These are phyloP conservation scores for Euwallacea similis DNA, from an alignment of 1,140 invertebrate genomes.

Conservation along the genomic window DNA sequence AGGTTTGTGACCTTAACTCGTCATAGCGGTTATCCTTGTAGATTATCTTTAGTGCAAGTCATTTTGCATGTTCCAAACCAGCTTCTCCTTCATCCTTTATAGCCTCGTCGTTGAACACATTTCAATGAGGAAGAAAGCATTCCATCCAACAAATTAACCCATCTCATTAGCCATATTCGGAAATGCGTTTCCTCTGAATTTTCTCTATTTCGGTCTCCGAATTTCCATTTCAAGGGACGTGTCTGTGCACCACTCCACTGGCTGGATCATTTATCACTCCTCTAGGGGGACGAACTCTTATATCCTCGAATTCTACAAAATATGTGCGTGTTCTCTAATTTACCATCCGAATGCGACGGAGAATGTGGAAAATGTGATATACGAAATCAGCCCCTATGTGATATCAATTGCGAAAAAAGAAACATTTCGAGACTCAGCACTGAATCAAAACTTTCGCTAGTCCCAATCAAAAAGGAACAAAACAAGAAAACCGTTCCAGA, in stretches of 20 bases:
- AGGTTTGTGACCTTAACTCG: too few species aligned
- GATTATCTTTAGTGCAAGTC: too few species aligned
- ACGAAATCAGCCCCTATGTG: too few species aligned
- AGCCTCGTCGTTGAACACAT: too few species aligned
- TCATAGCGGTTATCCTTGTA: too few species aligned
- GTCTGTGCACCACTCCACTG: background rate
- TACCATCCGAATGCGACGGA: background rate
- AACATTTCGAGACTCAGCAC: too few species aligned
- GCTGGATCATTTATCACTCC: conserved; percentile 11
- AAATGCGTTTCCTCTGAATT: conserved; percentile 11
- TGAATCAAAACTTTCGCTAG: background rate
- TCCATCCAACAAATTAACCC: too few species aligned
- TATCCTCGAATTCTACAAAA: conserved; percentile 20
- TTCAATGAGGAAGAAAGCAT: too few species aligned
- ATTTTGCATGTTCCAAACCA: too few species aligned
- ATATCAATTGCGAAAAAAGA: too few species aligned
- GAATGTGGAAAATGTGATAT: too few species aligned
- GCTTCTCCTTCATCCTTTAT: too few species aligned
- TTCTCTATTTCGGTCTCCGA: conserved; percentile 12
- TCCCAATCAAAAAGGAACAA: background rate
- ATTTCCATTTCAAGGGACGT: conserved; percentile 14
- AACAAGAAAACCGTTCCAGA: background rate
- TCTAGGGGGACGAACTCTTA: background rate
- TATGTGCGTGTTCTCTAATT: conserved; percentile 22
- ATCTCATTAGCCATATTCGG: background rate